These are phyloP conservation scores for Ara ararauna DNA, from an alignment of 2,797 vertebrate species.

Conservation along the genomic window DNA sequence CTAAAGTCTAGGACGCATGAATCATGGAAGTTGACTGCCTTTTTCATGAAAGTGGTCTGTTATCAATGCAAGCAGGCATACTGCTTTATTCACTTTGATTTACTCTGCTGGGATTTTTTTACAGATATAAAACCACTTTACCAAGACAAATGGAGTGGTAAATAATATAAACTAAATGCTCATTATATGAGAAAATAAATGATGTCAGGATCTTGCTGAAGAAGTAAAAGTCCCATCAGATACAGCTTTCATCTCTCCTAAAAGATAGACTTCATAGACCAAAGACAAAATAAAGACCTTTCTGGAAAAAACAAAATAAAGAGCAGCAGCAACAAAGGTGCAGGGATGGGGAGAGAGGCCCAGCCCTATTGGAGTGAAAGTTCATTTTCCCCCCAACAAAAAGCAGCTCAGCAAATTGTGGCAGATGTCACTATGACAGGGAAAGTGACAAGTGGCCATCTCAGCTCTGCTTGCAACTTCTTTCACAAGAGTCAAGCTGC, in stretches of 20 bases:
- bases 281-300: background rate
- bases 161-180: conserved; percentile 34
- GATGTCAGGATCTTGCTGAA: background rate
- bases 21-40: background rate
- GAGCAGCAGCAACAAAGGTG: background rate
- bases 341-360: background rate
- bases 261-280: background rate
- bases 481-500: conserved; percentile 55
- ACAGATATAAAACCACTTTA: conserved; percentile 46
- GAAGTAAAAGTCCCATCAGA: background rate
- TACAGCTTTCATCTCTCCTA: background rate
- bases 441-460: conserved; percentile 43
- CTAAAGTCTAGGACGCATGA: conserved; percentile 1
- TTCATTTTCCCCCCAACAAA: background rate
- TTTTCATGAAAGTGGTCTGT: background rate
- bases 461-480: conserved; percentile 46
- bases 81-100: conserved; percentile 33
- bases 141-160: conserved; percentile 38
- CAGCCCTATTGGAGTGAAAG: background rate
- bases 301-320: background rate
- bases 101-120: conserved; percentile 18
- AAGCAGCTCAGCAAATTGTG: background rate
- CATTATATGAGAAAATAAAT: background rate
- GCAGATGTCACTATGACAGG: conserved; percentile 60
- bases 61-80: conserved; percentile 18